Evolutionary conservation across 1,140 invertebrate genomes (phyloP), one percentile per base, ranked within the genome.

Genomic region (Solen grandis): DNA sequence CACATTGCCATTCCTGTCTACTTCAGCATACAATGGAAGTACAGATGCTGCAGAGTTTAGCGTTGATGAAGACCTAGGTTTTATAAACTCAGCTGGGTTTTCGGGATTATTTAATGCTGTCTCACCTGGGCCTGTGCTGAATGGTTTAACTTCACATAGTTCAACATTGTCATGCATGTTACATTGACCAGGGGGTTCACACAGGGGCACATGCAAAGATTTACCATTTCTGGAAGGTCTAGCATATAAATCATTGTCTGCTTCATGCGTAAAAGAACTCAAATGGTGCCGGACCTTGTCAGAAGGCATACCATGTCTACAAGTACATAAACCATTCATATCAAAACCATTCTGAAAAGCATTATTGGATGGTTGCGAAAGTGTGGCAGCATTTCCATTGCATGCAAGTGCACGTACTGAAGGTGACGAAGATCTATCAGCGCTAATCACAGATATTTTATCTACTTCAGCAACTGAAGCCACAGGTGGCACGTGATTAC

Each of bases 331-430:
- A n/a, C n/a, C n/a, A n/a, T n/a, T n/a, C n/a, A n/a, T n/a, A n/a
- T n/a, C 41, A 46, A 19, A 46, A 46, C 19, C 41, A 46, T 8
- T 10, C 19, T 46, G 41, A 46, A 46, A 46, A 46, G 8, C 8
- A 46, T 10, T 8, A 8, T 8, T 46, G 41, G 19, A 46, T 19
- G 8, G 8, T 8, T 66, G 60, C 25, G 31, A 13, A 52, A 19
- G 22, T 10, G 35, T 35, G 54, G 27, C 35, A 2, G 50, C 62
- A 63, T 65, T 22, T 50, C 27, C 22, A 57, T 57, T 54, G 22
- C 75, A 77, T 77, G 75, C 75, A 68, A 27, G 75, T 77, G 75
- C 75, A 77, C 75, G 52, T 77, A 77, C 75, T 13, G 46, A 3
- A 35, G 62, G 36, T 36, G 75, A 31, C 2, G 46, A 65, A 25